These are phyloP conservation scores for Galeopsomyia nigrocyanea DNA, from an alignment of 2,888 invertebrate genomes.

Conservation along the genomic window DNA sequence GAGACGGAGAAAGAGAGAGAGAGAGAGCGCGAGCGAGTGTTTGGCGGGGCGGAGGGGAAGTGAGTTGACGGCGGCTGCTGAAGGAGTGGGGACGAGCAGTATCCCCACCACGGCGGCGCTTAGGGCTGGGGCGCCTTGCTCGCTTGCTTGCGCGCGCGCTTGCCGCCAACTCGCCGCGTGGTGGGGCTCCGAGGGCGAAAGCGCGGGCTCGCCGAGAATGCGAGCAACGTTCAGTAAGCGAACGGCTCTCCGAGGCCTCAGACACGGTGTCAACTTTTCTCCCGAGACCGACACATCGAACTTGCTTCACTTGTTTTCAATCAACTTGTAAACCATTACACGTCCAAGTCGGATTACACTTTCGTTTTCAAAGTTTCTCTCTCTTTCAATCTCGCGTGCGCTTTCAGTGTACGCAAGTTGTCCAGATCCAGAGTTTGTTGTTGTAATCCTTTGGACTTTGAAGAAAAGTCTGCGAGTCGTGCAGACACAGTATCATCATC, in stretches of 20 bases:
- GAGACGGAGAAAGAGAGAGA: conserved; percentile 8
- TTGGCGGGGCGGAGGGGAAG: conserved; percentile 1
- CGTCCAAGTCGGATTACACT: conserved; percentile 1
- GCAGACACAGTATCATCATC: too few species aligned
- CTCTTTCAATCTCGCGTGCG: conserved; percentile 7
- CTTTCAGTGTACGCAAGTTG: conserved; percentile 3
- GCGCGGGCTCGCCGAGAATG: conserved; percentile 65
- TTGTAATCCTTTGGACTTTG: too few species aligned
- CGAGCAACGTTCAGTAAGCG: conserved; percentile 65
- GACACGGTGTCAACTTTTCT: conserved; percentile 25
- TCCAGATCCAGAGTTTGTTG: too few species aligned
- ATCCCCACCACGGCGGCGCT: background rate
- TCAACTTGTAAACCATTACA: conserved; percentile 17
- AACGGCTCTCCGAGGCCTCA: conserved; percentile 61
- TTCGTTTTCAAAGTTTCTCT: conserved; percentile 26
- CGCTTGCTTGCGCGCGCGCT: too few species aligned
- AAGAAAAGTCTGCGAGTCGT: too few species aligned
- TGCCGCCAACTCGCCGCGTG: background rate
- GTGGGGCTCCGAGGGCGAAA: conserved; percentile 52
- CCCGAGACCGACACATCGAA: background rate
- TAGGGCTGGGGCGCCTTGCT: conserved; percentile 49
- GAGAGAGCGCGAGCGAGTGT: conserved; percentile 3
- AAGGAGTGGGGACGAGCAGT: background rate
- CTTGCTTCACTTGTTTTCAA: conserved; percentile 22
- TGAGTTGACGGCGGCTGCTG: conserved; percentile 24